phyloP scores from a whole-genome alignment of 2,888 invertebrate genomes.

The Tridacna gigas region DNA sequence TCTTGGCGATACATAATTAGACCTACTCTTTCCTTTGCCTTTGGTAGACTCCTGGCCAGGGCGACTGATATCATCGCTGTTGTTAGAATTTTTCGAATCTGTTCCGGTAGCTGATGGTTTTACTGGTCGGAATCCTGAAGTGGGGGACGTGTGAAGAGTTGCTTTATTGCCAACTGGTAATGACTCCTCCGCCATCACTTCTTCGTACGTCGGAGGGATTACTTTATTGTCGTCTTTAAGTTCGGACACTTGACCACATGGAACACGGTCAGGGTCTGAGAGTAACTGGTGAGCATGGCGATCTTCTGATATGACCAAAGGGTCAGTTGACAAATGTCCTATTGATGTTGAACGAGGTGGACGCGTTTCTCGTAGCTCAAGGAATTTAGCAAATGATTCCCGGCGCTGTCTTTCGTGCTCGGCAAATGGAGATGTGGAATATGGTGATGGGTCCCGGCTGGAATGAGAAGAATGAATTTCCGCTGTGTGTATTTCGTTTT shows the following conservation, averaged over 20 bases:
- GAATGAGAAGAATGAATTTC: constrained; percentile 18
- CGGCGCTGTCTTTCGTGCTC: constrained; percentile 28
- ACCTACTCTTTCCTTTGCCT: neutral
- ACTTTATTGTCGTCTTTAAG: neutral
- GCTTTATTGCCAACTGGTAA: neutral
- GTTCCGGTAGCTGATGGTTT: neutral
- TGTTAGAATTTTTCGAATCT: neutral
- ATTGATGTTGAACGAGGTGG: constrained; percentile 34
- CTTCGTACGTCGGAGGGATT: neutral
- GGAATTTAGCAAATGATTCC: constrained; percentile 48
- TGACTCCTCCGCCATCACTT: neutral
- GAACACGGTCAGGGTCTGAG: neutral
- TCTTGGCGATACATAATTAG: constrained; percentile 48
- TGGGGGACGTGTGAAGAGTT: neutral
- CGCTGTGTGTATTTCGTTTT: neutral
- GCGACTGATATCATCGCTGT: neutral
- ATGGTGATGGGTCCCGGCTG: constrained; percentile 24
- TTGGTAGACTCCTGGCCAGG: neutral
- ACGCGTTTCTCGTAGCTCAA: constrained; percentile 41
- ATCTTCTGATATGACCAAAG: neutral
- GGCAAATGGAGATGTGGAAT: constrained; percentile 2
- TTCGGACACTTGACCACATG: neutral
- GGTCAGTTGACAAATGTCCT: neutral
- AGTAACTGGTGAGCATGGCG: neutral
- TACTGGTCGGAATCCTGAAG: constrained; percentile 2